Evolutionary conservation across 2,113 vertebrate species (phyloP).

Genomic region (Corythaeola cristata): DNA sequence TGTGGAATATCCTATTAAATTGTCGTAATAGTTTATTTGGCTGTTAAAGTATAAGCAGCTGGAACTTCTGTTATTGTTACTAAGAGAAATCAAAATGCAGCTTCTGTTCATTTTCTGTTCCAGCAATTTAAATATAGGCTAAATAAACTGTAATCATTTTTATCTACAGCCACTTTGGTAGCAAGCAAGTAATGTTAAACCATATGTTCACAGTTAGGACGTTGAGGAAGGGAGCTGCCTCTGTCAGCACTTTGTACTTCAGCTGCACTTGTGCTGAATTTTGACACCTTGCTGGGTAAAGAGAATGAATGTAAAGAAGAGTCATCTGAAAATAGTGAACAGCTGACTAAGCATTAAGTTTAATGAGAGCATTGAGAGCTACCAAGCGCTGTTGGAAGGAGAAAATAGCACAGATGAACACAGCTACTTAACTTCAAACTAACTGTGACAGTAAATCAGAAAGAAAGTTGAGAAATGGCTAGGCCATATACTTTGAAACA

Average conservation of each 20-base stretch:
- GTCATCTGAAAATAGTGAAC: neutral
- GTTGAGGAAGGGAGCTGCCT: neutral
- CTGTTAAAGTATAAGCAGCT: neutral
- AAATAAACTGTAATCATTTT: neutral
- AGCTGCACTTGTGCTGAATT: neutral
- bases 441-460: neutral
- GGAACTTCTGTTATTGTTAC: neutral
- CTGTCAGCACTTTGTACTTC: neutral
- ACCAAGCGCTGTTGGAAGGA: neutral
- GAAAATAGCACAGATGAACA: neutral
- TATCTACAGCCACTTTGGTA: neutral
- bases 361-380: neutral
- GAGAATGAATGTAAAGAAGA: neutral
- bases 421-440: neutral
- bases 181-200: neutral
- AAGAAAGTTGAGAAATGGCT: neutral
- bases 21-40: neutral
- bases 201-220: neutral
- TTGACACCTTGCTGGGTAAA: neutral
- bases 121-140: neutral
- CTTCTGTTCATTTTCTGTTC: neutral
- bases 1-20: neutral
- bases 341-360: neutral
- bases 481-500: neutral
- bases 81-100: neutral